A percentile compares a stretch with the other conserved stretches of the same genome.
Conservation (phyloP, 1,140 invertebrate species). For the Pseudomyrmex sp. region DNA sequence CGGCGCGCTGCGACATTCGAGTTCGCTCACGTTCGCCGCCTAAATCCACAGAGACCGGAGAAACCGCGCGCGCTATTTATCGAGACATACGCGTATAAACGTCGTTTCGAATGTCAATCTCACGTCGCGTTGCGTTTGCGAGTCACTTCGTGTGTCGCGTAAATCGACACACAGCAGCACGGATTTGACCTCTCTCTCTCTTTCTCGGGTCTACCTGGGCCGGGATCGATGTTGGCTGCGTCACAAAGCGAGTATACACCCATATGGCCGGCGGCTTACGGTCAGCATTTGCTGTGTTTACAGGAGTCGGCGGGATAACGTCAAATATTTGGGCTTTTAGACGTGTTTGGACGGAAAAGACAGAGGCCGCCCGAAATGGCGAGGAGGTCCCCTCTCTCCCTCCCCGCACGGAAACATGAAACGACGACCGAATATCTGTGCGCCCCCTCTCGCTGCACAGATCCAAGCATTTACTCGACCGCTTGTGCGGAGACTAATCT, state of each 20-base stretch:
- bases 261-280: slow-evolving; percentile 13
- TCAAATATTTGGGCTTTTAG: slow-evolving; percentile 84
- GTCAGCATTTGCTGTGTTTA: slow-evolving; percentile 70
- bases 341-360: slow-evolving; percentile 76
- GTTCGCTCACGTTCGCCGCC: slow-evolving; percentile 48
- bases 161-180: slow-evolving; percentile 37
- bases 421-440: slow-evolving; percentile 49
- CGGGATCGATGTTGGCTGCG: background rate
- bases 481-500: slow-evolving; percentile 5
- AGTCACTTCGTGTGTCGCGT: slow-evolving; percentile 14
- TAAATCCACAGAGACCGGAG: slow-evolving; percentile 50
- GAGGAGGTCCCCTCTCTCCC: background rate
- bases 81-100: slow-evolving; percentile 35
- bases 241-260: slow-evolving; percentile 29
- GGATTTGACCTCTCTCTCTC: background rate
- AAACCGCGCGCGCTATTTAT: slow-evolving; percentile 57
- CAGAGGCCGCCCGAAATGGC: slow-evolving; percentile 69
- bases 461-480: slow-evolving; percentile 36
- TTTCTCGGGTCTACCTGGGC: background rate
- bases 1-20: background rate
- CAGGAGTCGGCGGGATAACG: slow-evolving; percentile 72
- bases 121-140: slow-evolving; percentile 35
- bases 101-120: slow-evolving; percentile 54
- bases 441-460: slow-evolving; percentile 4
- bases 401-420: slow-evolving; percentile 65